Conservation (phyloP, 2,797 vertebrate species). For the Falco berigora region DNA sequence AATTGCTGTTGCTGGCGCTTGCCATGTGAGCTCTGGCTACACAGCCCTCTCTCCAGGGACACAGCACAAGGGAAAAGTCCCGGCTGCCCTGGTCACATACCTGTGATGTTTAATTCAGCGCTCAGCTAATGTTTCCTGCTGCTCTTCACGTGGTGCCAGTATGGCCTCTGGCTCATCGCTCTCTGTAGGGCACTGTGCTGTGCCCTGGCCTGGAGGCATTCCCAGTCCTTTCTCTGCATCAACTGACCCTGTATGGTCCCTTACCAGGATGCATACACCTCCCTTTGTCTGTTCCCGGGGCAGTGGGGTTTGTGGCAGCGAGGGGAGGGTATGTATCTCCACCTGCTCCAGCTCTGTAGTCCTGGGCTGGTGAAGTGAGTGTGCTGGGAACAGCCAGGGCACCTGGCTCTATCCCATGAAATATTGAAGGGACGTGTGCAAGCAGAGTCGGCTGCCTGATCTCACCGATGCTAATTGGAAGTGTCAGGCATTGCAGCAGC, state of each 20-base stretch:
- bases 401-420: background rate
- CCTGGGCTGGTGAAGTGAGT: background rate
- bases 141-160: background rate
- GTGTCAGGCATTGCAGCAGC: background rate
- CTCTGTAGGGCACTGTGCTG: background rate
- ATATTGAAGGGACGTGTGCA: background rate
- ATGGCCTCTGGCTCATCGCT: background rate
- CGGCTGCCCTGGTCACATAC: background rate
- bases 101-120: background rate
- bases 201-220: background rate
- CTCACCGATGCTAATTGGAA: background rate
- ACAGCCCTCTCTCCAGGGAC: background rate
- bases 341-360: background rate
- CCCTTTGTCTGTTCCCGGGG: fast-evolving
- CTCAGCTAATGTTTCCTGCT: background rate
- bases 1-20: background rate
- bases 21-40: background rate
- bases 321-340: background rate
- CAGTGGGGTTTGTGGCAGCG: fast-evolving
- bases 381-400: background rate
- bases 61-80: background rate
- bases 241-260: fast-evolving
- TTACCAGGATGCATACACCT: background rate
- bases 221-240: background rate
- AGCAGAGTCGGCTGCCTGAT: background rate